These are phyloP conservation scores for Ostrea edulis DNA, from an alignment of 1,140 invertebrate species.

Conservation along the genomic window DNA sequence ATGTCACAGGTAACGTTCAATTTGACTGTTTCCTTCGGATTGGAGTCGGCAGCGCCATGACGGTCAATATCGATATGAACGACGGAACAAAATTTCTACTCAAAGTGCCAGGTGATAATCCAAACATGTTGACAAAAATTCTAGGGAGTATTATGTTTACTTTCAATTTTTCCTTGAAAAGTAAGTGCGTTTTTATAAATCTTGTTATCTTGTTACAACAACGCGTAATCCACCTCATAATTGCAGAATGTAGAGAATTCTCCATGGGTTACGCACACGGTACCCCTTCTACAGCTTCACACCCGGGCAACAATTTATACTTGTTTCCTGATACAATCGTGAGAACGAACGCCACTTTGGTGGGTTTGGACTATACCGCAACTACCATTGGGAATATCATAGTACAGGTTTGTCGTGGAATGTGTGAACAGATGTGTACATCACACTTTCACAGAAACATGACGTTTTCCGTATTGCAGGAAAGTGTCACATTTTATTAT, in stretches of 20 bases:
- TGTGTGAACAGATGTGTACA: neutral
- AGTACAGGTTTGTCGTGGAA: conserved; percentile 54
- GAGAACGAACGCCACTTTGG: conserved; percentile 55
- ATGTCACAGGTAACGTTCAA: conserved; percentile 9
- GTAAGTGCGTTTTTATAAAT: no score
- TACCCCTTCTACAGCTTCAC: conserved; percentile 11
- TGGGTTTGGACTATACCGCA: conserved; percentile 54
- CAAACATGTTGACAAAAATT: no score
- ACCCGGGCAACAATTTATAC: conserved; percentile 53
- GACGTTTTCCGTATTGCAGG: no score
- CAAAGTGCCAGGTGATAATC: conserved; percentile 52
- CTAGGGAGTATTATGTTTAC: neutral
- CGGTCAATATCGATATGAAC: conserved; percentile 40
- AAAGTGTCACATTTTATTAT: no score
- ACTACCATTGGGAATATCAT: conserved; percentile 42
- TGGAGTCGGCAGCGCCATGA: conserved; percentile 55
- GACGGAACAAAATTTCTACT: conserved; percentile 57
- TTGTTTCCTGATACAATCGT: conserved; percentile 51
- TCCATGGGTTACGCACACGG: conserved; percentile 53
- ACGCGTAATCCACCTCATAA: neutral
- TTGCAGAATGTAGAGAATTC: conserved; percentile 50
- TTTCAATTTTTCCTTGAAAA: neutral
- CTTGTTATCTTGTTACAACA: no score
- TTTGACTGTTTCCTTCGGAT: conserved; percentile 56
- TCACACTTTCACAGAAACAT: neutral